Base-by-base conservation (phyloP, 1,140 invertebrate species). In the Tetranychus cinnabarinus region DNA sequence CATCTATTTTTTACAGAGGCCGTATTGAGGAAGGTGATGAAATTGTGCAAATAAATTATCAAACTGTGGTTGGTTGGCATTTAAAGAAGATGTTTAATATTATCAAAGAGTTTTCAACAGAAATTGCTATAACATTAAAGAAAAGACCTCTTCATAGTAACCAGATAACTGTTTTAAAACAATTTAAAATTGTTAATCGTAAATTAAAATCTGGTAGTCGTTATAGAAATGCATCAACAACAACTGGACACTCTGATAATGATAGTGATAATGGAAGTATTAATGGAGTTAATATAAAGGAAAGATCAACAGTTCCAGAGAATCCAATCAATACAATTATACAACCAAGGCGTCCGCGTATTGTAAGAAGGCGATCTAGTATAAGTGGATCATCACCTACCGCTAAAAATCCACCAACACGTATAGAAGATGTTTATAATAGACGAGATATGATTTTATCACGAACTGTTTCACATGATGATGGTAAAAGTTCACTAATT, bases 21-120 rank as follows among this genome's bases (percentile, higher is more conserved):
- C 88, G 88, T 75, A 85, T 92, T 69, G 86, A 88, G 73, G 83
- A 85, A 68, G 88, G 88, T 2, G 88, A 93, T 74, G 88, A 93
- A 76, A 85, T 95, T 62, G 83, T 92, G 33, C 87, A 88, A 76
- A 83, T 87, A 12, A 88, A 89, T 73, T 86, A 88, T 72, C 85
- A 89, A 71, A 89, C 85, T 15, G 85, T 89, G 23, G 85, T 88
- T 64, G 86, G 85, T 1, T 89, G 86, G 86, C 82, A 86, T 66
- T 74, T 81, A 46, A 84, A 85, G 68, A 84, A 84, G 66, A 80
- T 89, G n/a, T 77, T 86, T 54, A 60, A 75, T 79, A 62, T 74
- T 84, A 33, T 88, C 67, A 79, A 81, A 65, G 85, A 87, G 66
- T 83, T 82, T 63, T 65, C 63, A 61, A 81, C 82, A 23, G 85